phyloP scores from a whole-genome alignment of 2,797 vertebrate species.

The Hoplostethus atlanticus region DNA sequence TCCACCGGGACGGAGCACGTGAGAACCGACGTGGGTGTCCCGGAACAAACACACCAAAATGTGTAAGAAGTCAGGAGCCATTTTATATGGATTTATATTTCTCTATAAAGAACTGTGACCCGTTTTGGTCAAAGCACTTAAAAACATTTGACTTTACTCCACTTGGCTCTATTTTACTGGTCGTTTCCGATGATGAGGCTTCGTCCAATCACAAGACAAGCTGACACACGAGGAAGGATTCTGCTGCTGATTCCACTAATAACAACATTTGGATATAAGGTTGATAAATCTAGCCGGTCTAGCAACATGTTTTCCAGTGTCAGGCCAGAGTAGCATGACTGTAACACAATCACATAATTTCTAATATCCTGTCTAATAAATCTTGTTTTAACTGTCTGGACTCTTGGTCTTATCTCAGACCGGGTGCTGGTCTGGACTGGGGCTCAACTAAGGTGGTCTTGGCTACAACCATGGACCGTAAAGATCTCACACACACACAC shows the following conservation, averaged over 20 bases:
- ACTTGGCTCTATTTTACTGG: neutral
- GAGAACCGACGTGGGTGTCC: constrained; percentile 5
- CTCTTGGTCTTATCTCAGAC: constrained; percentile 5
- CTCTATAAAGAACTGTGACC: neutral
- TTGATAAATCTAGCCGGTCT: too few relatives aligned
- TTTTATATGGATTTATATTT: neutral
- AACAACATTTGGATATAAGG: too few relatives aligned
- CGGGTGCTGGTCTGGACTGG: constrained; percentile 2
- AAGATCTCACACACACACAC: neutral
- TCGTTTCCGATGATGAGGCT: neutral
- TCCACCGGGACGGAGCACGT: constrained; percentile 22
- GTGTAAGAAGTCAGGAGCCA: neutral
- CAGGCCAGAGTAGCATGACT: neutral
- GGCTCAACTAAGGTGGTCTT: constrained; percentile 23
- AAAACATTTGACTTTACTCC: neutral
- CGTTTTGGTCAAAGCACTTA: neutral
- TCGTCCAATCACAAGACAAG: neutral
- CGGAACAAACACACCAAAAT: constrained; percentile 2
- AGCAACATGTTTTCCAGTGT: too few relatives aligned
- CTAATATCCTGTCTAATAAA: neutral
- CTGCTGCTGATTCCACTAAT: neutral
- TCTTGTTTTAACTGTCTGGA: neutral
- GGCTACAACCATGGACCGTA: constrained; percentile 43
- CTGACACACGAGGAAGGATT: neutral
- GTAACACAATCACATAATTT: neutral